Conservation (phyloP, 2,888 invertebrate species). For the Nomada flava region DNA sequence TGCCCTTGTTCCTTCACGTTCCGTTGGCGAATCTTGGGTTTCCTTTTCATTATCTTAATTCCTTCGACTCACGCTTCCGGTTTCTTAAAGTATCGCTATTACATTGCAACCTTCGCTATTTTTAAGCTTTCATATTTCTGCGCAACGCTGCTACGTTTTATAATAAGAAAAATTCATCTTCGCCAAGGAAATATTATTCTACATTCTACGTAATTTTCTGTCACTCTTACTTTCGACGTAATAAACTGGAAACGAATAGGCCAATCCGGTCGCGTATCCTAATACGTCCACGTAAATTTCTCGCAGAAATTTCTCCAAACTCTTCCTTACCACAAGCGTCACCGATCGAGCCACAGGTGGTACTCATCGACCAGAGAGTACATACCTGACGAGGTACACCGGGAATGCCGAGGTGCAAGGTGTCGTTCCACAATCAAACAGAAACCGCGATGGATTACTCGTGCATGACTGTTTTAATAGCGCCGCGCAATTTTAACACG, state of each 20-base stretch:
- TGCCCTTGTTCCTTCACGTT: no score
- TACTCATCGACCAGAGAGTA: neutral
- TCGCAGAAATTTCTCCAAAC: neutral
- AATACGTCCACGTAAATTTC: neutral
- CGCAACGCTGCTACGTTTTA: no score
- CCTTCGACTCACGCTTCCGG: no score
- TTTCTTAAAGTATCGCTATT: no score
- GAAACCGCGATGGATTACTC: conserved; percentile 19
- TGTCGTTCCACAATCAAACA: conserved; percentile 16
- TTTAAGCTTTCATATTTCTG: no score
- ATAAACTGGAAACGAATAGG: neutral
- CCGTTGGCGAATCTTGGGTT: no score
- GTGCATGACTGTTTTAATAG: conserved; percentile 13
- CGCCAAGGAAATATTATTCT: no score
- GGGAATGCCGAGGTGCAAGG: neutral
- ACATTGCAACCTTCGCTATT: no score
- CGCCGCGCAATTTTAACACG: neutral
- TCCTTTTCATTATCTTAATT: no score
- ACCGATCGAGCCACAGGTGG: neutral
- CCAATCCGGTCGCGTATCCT: neutral
- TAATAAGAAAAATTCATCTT: no score
- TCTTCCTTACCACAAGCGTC: neutral
- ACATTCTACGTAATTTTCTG: no score
- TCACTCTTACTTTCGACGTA: neutral
- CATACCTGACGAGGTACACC: neutral